Percentiles rank a stretch among this genome's conserved stretches.
phyloP scores from a whole-genome alignment of 2,113 vertebrate genomes.

The Xerus inauris region DNA sequence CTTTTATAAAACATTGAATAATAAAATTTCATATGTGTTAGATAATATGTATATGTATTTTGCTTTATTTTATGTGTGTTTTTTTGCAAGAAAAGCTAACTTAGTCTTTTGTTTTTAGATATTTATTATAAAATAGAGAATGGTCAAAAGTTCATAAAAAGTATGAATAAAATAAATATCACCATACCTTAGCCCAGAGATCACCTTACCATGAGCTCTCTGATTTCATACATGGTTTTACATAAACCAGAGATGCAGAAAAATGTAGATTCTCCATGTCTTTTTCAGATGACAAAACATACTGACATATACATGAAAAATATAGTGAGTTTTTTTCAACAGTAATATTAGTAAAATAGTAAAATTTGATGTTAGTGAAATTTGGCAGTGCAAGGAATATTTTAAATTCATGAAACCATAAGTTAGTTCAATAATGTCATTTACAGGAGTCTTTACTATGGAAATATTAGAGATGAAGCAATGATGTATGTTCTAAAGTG shows the following conservation, averaged over 20 bases:
- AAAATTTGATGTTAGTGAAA: neutral
- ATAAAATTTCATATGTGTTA: neutral
- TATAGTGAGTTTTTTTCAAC: neutral
- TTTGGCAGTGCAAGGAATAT: neutral
- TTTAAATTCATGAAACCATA: neutral
- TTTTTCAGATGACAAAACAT: neutral
- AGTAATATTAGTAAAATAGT: neutral
- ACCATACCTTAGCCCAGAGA: neutral
- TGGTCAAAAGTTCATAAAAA: neutral
- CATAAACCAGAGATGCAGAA: neutral
- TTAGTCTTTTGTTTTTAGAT: neutral
- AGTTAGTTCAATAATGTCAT: neutral
- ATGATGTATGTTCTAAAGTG: neutral
- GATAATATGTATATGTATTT: neutral
- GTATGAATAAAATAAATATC: neutral
- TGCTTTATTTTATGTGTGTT: neutral
- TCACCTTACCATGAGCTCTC: neutral
- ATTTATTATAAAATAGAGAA: conserved; percentile 26
- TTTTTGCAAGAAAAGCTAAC: neutral
- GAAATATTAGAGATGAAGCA: neutral
- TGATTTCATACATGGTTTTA: neutral
- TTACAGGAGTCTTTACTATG: neutral
- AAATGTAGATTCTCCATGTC: neutral
- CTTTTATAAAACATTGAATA: neutral
- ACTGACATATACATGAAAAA: neutral